Percentiles rank a stretch among this genome's conserved stretches.
Evolutionary conservation across 2,888 invertebrate species (phyloP).

Genomic region (Steinernema carpocapsae): DNA sequence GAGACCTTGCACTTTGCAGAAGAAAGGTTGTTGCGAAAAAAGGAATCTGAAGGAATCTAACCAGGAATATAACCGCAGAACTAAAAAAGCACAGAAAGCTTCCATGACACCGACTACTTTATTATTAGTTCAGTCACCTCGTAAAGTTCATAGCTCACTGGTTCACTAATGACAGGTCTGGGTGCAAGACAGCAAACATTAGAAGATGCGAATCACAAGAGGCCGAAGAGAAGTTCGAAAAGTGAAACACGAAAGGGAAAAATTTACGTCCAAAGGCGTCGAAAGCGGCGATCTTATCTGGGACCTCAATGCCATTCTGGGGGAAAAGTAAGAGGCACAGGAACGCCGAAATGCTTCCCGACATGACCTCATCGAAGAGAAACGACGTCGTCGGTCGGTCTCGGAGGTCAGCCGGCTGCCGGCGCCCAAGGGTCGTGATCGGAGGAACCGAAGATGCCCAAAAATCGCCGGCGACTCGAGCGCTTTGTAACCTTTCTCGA

Average conservation of each 20-base stretch:
- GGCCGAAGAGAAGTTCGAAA: not conserved
- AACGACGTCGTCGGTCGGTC: not conserved
- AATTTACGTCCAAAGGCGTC: not conserved
- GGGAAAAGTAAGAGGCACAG: not conserved
- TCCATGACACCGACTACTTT: too few relatives aligned
- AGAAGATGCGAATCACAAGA: not conserved
- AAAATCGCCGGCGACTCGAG: constrained; percentile 6
- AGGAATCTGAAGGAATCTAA: too few relatives aligned
- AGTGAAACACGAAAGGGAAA: not conserved
- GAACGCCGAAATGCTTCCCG: not conserved
- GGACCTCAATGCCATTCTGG: not conserved
- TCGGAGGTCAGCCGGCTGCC: constrained; percentile 10
- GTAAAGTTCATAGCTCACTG: too few relatives aligned
- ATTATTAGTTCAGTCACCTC: too few relatives aligned
- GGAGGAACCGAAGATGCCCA: not conserved
- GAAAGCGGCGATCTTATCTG: not conserved
- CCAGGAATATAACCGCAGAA: too few relatives aligned
- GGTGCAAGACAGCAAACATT: not conserved
- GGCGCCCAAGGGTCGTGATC: not conserved
- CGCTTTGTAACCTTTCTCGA: constrained; percentile 34
- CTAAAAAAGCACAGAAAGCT: too few relatives aligned
- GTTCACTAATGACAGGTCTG: not conserved
- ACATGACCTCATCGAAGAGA: not conserved
- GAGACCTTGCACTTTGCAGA: too few relatives aligned
- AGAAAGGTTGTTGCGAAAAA: too few relatives aligned